Base-by-base conservation (phyloP, 2,888 invertebrate species). In the Orthosia gothica region DNA sequence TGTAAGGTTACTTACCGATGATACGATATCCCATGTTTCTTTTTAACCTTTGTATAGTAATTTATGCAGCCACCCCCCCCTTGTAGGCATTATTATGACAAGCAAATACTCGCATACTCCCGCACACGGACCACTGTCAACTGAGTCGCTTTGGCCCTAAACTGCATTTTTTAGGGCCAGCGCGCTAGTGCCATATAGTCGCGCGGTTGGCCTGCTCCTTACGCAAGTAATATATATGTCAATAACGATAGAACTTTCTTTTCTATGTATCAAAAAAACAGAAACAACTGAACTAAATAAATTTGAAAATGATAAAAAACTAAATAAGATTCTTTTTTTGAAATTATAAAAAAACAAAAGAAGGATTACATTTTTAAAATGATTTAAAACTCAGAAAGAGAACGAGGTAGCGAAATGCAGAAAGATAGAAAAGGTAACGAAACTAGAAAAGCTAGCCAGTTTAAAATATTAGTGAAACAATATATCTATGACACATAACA, bases 391-490 rank as follows among this genome's bases (percentile, higher is more conserved):
- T n/a, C 18, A 13, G 18, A 63, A 49, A n/a, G 13, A 9, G 5
- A 32, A 78, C 4, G 18, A 26, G 16, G 13, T 5, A 58, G n/a
- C 16, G 23, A 55, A 81, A 55, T 20, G 26, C 13, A 65, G 64
- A 68, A 18, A 79, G 0, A 80, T 78, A 13, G 26, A 72, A 72
- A 57, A 11, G 23, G 15, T 76, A 62, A 82, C 57, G 26, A 11
- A 23, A 49, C n/a, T 50, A 26, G 61, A 58, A 65, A 70, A 57
- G 26, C 58, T 45, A 20, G 58, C 58, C 49, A 54, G 63, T 64
- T 82, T 64, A 55, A 78, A 70, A 70, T 71, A 71, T 70, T 61
- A 67, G 72, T 62, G 50, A 47, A 79, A 83, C 83, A 83, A 61
- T 71, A 64, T 65, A 71, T 67, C 79, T 71, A 77, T 57, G 52